These are phyloP conservation scores for Lucilia cuprina DNA, from an alignment of 1,140 invertebrate genomes.

Conservation along the genomic window DNA sequence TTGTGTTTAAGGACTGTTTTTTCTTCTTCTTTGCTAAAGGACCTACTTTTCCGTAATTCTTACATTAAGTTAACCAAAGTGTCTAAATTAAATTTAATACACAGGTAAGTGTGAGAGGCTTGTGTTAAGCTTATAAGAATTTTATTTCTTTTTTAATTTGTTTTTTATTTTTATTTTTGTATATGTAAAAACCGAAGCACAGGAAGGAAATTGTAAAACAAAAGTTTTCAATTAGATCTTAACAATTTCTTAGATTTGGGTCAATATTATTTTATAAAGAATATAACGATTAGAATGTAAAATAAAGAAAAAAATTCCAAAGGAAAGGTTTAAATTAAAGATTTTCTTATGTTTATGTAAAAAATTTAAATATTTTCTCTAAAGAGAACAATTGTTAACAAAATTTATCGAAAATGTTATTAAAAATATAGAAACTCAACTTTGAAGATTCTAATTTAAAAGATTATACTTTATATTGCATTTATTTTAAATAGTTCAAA, in stretches of 20 bases:
- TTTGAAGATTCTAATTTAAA: no score
- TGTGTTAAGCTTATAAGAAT: not conserved
- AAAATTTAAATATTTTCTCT: no score
- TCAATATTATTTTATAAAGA: not conserved
- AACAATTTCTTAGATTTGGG: conserved; percentile 1
- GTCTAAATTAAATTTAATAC: not conserved
- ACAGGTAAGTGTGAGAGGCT: not conserved
- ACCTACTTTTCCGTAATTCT: conserved; percentile 1
- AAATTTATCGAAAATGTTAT: no score
- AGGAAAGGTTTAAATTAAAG: not conserved
- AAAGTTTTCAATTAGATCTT: conserved; percentile 12
- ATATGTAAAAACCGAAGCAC: not conserved
- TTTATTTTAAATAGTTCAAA: no score
- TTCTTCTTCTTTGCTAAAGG: not conserved
- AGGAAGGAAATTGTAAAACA: conserved; percentile 17
- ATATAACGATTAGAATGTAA: not conserved
- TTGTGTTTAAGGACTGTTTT: not conserved
- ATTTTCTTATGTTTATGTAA: not conserved
- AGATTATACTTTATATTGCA: no score
- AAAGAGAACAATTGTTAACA: no score
- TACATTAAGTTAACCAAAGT: not conserved
- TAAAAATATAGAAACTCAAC: no score
- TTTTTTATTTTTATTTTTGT: not conserved
- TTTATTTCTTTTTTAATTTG: not conserved
- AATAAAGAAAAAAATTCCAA: not conserved